Conservation (phyloP, 2,797 vertebrate species). For the Gallinago nigripennis region DNA sequence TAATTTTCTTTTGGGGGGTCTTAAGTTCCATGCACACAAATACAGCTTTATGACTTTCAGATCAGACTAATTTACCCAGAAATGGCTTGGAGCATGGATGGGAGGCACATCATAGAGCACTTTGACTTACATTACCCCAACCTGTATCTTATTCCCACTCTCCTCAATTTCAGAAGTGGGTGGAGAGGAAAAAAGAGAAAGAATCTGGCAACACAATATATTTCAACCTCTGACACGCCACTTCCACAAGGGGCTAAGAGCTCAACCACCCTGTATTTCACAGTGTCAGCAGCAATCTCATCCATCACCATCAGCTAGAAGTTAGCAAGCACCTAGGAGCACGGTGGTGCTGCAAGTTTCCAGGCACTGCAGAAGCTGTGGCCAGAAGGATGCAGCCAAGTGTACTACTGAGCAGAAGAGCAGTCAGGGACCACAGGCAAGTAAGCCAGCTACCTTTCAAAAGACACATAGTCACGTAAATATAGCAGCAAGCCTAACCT, state of each 20-base stretch:
- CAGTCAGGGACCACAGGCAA: not conserved
- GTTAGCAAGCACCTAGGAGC: not conserved
- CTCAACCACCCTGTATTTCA: not conserved
- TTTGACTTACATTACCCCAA: not conserved
- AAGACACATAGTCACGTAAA: not conserved
- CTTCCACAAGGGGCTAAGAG: not conserved
- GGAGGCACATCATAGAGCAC: not conserved
- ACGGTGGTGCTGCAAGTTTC: rapidly evolving
- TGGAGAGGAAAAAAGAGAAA: not conserved
- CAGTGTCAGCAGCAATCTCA: not conserved
- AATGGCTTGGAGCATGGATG: not conserved
- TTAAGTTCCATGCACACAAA: not conserved
- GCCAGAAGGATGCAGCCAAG: not conserved
- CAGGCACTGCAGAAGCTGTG: not conserved
- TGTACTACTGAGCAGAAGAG: not conserved
- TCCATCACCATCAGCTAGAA: not conserved
- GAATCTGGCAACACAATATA: not conserved
- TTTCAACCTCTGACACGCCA: not conserved
- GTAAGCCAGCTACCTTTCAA: not conserved
- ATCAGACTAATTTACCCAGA: not conserved
- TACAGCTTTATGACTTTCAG: not conserved
- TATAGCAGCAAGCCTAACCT: not conserved
- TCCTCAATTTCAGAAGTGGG: not conserved
- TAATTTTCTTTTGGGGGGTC: not conserved
- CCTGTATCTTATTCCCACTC: not conserved